A percentile compares a stretch with the other conserved stretches of the same genome.
phyloP scores from a whole-genome alignment of 2,888 invertebrate genomes.

The Fissipunctia ypsillon region DNA sequence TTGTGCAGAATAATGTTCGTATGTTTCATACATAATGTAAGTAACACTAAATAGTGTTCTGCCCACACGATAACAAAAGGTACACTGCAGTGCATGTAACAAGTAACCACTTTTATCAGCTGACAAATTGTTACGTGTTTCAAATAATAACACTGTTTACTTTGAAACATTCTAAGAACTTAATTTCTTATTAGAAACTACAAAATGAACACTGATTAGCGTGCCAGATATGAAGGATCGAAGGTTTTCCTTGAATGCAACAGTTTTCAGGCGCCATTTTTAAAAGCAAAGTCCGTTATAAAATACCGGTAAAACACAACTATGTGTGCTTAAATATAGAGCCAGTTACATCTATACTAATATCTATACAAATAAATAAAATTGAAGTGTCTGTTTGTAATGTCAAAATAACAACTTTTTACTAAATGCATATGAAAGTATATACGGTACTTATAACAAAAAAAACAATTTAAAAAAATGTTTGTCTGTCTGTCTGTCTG shows the following conservation, averaged over 20 bases:
- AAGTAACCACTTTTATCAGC: constrained; percentile 22
- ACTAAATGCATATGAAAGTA: no score
- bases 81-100: constrained; percentile 31
- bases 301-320: neutral
- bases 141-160: constrained; percentile 43
- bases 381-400: no score
- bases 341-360: no score
- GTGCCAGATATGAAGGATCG: constrained; percentile 43
- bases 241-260: constrained; percentile 49
- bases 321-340: no score
- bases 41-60: constrained; percentile 8
- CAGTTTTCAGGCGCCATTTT: constrained; percentile 26
- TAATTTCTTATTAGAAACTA: constrained; percentile 48
- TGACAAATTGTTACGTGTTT: constrained; percentile 49
- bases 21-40: no score
- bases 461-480: no score
- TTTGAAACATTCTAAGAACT: constrained; percentile 41
- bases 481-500: no score
- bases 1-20: neutral
- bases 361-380: no score
- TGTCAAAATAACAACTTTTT: no score
- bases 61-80: no score
- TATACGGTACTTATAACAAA: no score
- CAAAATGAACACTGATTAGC: constrained; percentile 49
- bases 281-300: neutral